phyloP scores from a whole-genome alignment of 2,888 invertebrate species.

The Ichneumoninae sp. region DNA sequence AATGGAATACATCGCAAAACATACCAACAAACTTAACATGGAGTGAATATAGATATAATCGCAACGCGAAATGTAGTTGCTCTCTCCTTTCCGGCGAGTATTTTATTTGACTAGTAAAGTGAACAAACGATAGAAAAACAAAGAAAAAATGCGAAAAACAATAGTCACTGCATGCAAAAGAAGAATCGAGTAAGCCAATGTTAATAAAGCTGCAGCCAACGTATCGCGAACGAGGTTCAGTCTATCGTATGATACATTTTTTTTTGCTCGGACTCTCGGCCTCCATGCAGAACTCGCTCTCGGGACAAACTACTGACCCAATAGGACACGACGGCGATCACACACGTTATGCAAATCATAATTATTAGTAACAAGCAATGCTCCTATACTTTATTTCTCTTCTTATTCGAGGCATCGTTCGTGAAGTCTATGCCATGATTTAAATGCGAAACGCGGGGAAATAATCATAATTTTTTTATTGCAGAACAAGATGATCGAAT shows the following conservation, averaged over 20 bases:
- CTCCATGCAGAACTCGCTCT: slow-evolving; percentile 71
- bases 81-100: slow-evolving; percentile 66
- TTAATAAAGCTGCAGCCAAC: slow-evolving; percentile 75
- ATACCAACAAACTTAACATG: slow-evolving; percentile 79
- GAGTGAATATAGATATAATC: slow-evolving; percentile 70
- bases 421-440: slow-evolving; percentile 66
- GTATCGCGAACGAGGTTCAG: slow-evolving; percentile 71
- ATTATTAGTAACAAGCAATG: slow-evolving; percentile 76
- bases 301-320: slow-evolving; percentile 45
- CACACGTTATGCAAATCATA: slow-evolving; percentile 74
- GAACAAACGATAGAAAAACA: slow-evolving; percentile 66
- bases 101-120: slow-evolving; percentile 52
- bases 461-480: neutral
- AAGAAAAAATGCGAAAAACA: slow-evolving; percentile 53
- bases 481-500: neutral
- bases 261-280: slow-evolving; percentile 34
- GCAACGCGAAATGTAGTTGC: slow-evolving; percentile 72
- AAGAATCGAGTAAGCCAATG: slow-evolving; percentile 68
- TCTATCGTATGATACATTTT: slow-evolving; percentile 27
- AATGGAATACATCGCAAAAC: slow-evolving; percentile 77
- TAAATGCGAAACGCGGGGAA: slow-evolving; percentile 70
- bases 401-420: slow-evolving; percentile 68
- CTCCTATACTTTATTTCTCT: slow-evolving; percentile 71
- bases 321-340: slow-evolving; percentile 66
- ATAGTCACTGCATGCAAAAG: slow-evolving; percentile 69